Percentiles rank a stretch among this genome's conserved stretches.
These are phyloP conservation scores for Corvus cornix DNA, from an alignment of 2,113 vertebrate species.

Conservation along the genomic window DNA sequence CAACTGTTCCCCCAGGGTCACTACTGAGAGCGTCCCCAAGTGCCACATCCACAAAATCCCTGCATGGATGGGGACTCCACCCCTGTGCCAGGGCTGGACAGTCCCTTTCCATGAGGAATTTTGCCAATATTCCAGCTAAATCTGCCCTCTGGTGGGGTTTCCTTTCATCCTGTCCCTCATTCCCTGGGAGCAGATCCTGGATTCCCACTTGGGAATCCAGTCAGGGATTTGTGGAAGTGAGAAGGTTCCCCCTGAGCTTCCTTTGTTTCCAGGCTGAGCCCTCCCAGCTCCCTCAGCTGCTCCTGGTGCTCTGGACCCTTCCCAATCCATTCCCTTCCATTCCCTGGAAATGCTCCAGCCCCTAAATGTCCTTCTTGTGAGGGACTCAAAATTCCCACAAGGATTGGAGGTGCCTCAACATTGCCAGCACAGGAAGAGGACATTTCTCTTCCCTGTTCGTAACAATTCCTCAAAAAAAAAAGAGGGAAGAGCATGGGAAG, in stretches of 20 bases:
- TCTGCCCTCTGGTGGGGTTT: not conserved
- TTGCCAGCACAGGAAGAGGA: not conserved
- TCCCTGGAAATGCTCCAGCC: not conserved
- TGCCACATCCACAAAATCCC: not conserved
- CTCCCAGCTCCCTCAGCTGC: not conserved
- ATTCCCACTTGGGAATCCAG: not conserved
- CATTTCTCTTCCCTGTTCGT: not conserved
- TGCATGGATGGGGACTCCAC: not conserved
- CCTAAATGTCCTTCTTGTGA: not conserved
- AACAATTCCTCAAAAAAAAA: not conserved
- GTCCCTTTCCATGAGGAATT: not conserved
- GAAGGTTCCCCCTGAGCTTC: not conserved
- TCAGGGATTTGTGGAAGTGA: not conserved
- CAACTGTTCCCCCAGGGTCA: not conserved
- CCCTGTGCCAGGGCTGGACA: not conserved
- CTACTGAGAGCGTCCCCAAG: accelerated
- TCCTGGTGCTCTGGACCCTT: not conserved
- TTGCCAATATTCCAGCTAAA: not conserved
- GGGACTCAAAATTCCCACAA: not conserved
- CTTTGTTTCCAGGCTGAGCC: not conserved
- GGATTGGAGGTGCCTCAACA: not conserved
- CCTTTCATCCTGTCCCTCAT: not conserved
- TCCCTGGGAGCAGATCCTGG: not conserved
- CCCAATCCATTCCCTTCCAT: not conserved
- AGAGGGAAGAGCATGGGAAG: not conserved